Percentiles rank a stretch among this genome's conserved stretches.
phyloP scores from a whole-genome alignment of 2,888 invertebrate species.

The Entomobrya proxima region DNA sequence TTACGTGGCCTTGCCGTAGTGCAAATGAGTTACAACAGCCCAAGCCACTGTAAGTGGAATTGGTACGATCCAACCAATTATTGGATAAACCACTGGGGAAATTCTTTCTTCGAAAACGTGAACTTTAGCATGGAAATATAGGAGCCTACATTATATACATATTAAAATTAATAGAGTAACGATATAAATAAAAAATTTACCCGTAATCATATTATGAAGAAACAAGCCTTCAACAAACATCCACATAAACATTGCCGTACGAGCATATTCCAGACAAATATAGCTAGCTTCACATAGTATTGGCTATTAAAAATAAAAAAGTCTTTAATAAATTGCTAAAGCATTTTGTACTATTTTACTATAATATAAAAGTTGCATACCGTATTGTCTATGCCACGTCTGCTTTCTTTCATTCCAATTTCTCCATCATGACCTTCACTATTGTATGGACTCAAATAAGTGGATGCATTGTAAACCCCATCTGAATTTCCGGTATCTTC shows the following conservation, averaged over 20 bases:
- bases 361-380: conserved; percentile 79
- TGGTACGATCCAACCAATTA: conserved; percentile 88
- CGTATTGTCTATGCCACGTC: conserved; percentile 83
- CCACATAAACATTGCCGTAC: conserved; percentile 96
- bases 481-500: too few species aligned
- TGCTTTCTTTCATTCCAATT: too few species aligned
- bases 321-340: too few species aligned
- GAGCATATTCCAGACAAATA: conserved; percentile 90
- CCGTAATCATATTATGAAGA: conserved; percentile 90
- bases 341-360: too few species aligned
- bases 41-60: conserved; percentile 84
- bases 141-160: not conserved
- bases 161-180: too few species aligned
- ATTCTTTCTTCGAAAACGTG: conserved; percentile 84
- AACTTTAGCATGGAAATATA: too few species aligned
- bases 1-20: conserved; percentile 79
- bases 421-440: not conserved
- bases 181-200: too few species aligned
- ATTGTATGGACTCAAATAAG: too few species aligned
- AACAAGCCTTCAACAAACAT: conserved; percentile 97
- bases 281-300: conserved; percentile 88
- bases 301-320: conserved; percentile 82
- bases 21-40: conserved; percentile 82
- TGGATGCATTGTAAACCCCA: too few species aligned
- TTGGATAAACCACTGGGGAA: conserved; percentile 82